A percentile compares a stretch with the other conserved stretches of the same genome.
These are phyloP conservation scores for Lacerta bilineata DNA, from an alignment of 2,797 vertebrate species.

Conservation along the genomic window DNA sequence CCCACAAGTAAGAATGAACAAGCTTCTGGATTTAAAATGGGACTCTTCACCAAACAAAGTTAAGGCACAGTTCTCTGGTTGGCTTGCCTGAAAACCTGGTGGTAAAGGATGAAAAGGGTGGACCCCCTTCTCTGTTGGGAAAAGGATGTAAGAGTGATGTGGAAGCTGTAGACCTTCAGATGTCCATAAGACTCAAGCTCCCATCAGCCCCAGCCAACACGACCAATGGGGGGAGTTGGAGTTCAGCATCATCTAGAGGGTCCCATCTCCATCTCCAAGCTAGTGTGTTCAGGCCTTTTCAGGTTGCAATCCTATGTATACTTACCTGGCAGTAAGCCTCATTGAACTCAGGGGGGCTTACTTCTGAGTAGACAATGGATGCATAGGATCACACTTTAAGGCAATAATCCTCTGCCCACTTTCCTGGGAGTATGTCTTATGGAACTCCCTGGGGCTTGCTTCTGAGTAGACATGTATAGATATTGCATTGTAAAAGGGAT, in stretches of 20 bases:
- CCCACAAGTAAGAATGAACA: not conserved
- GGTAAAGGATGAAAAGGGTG: not conserved
- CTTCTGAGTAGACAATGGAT: too few relatives aligned
- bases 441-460: too few relatives aligned
- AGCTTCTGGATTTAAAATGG: not conserved
- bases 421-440: too few relatives aligned
- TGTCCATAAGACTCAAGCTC: not conserved
- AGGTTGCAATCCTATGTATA: too few relatives aligned
- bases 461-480: too few relatives aligned
- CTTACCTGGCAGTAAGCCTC: too few relatives aligned
- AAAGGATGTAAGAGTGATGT: not conserved
- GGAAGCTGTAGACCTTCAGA: not conserved
- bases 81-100: not conserved
- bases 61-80: not conserved
- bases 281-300: not conserved
- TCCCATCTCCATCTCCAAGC: not conserved
- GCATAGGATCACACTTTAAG: too few relatives aligned
- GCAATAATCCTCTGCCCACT: too few relatives aligned
- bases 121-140: not conserved
- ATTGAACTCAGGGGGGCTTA: too few relatives aligned
- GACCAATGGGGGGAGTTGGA: not conserved
- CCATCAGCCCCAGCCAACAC: not conserved
- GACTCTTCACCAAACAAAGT: not conserved
- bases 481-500: too few relatives aligned
- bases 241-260: not conserved